A percentile compares a stretch with the other conserved stretches of the same genome.
Evolutionary conservation across 2,113 vertebrate species (phyloP).

Genomic region (Catharus fuscescens): DNA sequence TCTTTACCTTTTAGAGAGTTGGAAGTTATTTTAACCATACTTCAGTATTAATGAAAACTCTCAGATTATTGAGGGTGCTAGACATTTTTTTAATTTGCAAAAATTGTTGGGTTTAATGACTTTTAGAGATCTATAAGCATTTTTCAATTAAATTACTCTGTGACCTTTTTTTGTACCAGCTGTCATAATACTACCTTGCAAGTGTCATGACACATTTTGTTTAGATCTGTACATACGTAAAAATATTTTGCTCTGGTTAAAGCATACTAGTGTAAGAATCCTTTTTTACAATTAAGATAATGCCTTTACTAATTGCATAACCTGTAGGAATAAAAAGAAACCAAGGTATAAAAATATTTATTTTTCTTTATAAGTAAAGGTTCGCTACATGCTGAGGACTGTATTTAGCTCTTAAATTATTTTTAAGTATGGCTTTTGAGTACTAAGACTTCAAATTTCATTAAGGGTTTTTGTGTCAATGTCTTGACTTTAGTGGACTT

Average conservation of each 20-base stretch:
- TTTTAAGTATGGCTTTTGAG: background rate
- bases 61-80: background rate
- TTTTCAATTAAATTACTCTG: background rate
- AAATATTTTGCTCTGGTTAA: background rate
- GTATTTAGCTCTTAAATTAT: background rate
- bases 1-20: background rate
- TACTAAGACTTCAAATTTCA: background rate
- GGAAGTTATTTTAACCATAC: background rate
- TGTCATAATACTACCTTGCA: background rate
- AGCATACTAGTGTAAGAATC: background rate
- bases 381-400: background rate
- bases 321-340: background rate
- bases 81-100: background rate
- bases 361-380: background rate
- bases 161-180: background rate
- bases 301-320: background rate
- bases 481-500: background rate
- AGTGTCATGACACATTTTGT: background rate
- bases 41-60: background rate
- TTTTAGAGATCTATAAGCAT: background rate
- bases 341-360: background rate
- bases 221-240: background rate
- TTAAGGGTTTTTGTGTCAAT: background rate
- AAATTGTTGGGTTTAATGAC: background rate
- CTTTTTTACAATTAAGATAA: background rate